phyloP scores from a whole-genome alignment of 2,797 vertebrate genomes.

The Sciaenops ocellatus region DNA sequence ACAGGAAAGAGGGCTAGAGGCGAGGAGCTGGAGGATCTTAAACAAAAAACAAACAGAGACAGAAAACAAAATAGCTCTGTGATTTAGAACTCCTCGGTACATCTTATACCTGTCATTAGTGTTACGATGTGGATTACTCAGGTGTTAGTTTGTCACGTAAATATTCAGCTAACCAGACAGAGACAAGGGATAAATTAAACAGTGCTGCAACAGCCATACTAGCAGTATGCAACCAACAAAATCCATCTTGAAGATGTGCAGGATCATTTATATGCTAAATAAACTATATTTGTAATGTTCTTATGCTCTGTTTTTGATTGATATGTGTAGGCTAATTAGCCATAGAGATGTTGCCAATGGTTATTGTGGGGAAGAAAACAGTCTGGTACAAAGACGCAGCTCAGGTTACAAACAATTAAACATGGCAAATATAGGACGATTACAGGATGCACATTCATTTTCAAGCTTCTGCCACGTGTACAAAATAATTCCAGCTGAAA shows the following conservation, averaged over 20 bases:
- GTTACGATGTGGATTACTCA: not conserved
- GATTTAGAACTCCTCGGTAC: not conserved
- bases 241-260: too few relatives aligned
- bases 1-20: slow-evolving; percentile 21
- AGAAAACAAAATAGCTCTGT: not conserved
- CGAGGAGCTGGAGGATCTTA: not conserved
- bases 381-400: not conserved
- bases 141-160: not conserved
- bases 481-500: not conserved
- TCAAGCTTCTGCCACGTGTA: not conserved
- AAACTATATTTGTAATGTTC: not conserved
- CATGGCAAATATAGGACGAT: not conserved
- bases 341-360: not conserved
- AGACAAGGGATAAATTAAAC: not conserved
- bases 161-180: not conserved
- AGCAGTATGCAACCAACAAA: not conserved
- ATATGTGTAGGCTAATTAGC: not conserved
- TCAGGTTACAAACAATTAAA: not conserved
- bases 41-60: not conserved
- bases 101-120: not conserved
- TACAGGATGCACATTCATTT: not conserved
- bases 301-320: not conserved
- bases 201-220: not conserved
- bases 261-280: not conserved
- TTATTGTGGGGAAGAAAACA: not conserved